Evolutionary conservation across 1,140 invertebrate genomes (phyloP), one percentile per base, ranked within the genome.

Genomic region (Solenopsis fugax): DNA sequence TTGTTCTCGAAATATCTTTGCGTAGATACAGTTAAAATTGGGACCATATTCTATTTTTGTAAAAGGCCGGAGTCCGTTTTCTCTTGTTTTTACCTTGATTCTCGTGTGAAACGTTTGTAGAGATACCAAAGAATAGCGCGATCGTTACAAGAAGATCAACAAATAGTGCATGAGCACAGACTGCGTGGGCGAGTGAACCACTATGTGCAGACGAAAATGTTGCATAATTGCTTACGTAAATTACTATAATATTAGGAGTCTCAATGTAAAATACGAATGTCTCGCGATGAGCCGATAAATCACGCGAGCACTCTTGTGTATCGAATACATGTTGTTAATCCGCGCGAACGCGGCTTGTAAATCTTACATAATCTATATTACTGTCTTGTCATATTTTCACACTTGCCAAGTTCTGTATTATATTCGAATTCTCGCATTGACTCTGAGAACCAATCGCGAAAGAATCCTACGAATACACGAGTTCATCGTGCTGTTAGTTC

Each of bases 141-240:
- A 48, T 60, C 12, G 7, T 18, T 60, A 18, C 13, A n/a, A 37
- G 0, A 62, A 75, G 24, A 50, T 52, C 18, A 34, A 48, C 29
- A 29, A 75, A 29, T 24, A n/a, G 18, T 58, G 13, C 41, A 13
- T n/a, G 41, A 9, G 29, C 65, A 45, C 21, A 34, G 9, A 37
- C 41, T 18, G 13, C 16, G 54, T 75, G 24, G 24, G 18, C 24
- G 12, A 37, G 48, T 10, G n/a, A 29, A 5, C 41, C 37, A 37
- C 54, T 60, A 69, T 81, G 52, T 67, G 9, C 34, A 41, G 12
- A 72, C 50, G 29, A 29, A 2, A 29, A 29, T 2, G 13, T 84
- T 84, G 13, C 41, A 24, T 62, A 84, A 84, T 62, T 60, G 69
- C 80, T 84, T 84, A 84, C 80, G 69, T 84, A 84, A 84, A 84